Conservation (phyloP, 2,797 vertebrate species). For the Melanitta fusca region DNA sequence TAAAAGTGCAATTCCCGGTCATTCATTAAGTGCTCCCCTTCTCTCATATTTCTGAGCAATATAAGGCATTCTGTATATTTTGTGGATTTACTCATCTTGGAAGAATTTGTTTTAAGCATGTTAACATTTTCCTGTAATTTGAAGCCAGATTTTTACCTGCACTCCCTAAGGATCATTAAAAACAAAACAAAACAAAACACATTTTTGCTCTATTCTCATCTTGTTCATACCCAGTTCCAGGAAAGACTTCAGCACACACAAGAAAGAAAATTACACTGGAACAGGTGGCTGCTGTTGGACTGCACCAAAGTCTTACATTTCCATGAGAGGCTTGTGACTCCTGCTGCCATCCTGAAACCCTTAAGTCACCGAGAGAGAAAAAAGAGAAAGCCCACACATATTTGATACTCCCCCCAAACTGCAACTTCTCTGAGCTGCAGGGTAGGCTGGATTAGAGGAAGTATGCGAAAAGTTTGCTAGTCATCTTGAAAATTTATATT, state of each 20-base stretch:
- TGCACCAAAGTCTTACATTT: background rate
- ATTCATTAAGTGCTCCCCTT: conserved; percentile 6
- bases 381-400: background rate
- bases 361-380: background rate
- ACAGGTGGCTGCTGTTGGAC: background rate
- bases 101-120: background rate
- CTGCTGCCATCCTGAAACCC: background rate
- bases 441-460: background rate
- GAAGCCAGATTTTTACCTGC: background rate
- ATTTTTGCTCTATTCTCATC: background rate
- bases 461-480: background rate
- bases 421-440: background rate
- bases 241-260: background rate
- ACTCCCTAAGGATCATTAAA: background rate
- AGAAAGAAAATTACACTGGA: background rate
- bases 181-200: background rate
- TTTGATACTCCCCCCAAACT: accelerated
- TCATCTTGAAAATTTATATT: background rate
- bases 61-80: background rate
- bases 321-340: background rate
- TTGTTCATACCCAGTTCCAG: background rate
- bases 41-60: background rate
- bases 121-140: background rate
- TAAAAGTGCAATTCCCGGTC: background rate
- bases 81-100: background rate